Base-by-base conservation (phyloP, 2,888 invertebrate genomes). In the Lycocerus yunnanus region DNA sequence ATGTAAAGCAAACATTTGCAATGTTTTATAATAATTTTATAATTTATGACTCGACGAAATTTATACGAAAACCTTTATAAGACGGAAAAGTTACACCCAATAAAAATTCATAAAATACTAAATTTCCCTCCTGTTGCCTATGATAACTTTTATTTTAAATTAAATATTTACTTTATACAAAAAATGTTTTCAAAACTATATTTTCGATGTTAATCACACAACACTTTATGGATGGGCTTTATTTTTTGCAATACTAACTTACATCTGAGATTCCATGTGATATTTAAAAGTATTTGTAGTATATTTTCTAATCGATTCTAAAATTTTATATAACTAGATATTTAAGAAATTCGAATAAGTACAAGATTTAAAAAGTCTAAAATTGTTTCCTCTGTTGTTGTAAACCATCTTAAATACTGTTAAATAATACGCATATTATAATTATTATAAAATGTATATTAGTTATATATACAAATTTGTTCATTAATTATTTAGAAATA, bases 251-350 rank as follows among this genome's bases (percentile, higher is more conserved):
- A 72, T 72, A 75, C 69, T 72, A 69, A 58, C 77, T 77, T 72
- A 72, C 27, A 77, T 70, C 72, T 77, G 77, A 76, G 71, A 77
- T 75, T 77, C 76, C 77, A 76, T 78, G 78, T 78, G 78, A 78
- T 78, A 78, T 78, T 78, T 77, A 78, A 77, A 77, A 75, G 72
- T 74, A 77, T 74, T 75, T 68, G 60, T 72, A 75, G 70, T 16
- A 66, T 66, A 58, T 67, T 70, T 68, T 73, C 70, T 43, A 73
- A 21, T 70, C 58, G 27, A 75, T 73, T 75, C 72, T 73, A 75
- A 75, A 75, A 60, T 75, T 75, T 75, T 75, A 66, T 74, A 74
- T 69, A 69, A 75, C 58, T 58, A 61, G n/a, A 18, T n/a, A 61
- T 72, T 24, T 72, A 69, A 16, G 16, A 65, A 68, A 43, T 65